Evolutionary conservation across 1,140 invertebrate species (phyloP).

Genomic region (Carcinoscorpius rotundicauda): DNA sequence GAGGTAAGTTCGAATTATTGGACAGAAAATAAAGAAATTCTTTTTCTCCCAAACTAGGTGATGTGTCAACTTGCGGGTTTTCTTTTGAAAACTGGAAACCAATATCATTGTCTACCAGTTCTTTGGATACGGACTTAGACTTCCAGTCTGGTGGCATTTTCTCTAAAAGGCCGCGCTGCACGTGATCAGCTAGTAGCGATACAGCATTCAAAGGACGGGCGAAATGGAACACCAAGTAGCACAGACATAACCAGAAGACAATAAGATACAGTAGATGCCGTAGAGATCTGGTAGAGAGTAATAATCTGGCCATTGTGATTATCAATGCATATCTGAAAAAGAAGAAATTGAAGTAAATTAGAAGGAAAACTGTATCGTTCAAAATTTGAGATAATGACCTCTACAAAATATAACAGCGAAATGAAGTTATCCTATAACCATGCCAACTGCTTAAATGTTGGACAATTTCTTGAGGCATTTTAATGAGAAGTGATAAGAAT

Average conservation of each 20-base stretch:
- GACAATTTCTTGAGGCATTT: too few relatives aligned
- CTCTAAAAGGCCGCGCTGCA: conserved; percentile 28
- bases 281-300: conserved; percentile 20
- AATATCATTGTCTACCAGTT: conserved; percentile 24
- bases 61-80: conserved; percentile 49
- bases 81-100: conserved; percentile 23
- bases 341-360: too few relatives aligned
- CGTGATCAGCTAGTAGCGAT: conserved; percentile 20
- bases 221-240: conserved; percentile 29
- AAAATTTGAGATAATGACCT: too few relatives aligned
- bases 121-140: conserved; percentile 15
- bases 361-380: too few relatives aligned
- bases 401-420: too few relatives aligned
- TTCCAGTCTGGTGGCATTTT: conserved; percentile 20
- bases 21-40: conserved; percentile 53
- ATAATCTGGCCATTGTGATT: too few relatives aligned
- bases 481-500: too few relatives aligned
- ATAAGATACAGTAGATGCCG: conserved; percentile 25
- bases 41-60: conserved; percentile 54
- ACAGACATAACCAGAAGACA: conserved; percentile 30
- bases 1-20: conserved; percentile 25
- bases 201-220: conserved; percentile 21
- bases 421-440: too few relatives aligned
- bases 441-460: too few relatives aligned
- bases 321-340: too few relatives aligned